Conservation (phyloP, 2,888 invertebrate genomes). For the Diarsia dahlii region DNA sequence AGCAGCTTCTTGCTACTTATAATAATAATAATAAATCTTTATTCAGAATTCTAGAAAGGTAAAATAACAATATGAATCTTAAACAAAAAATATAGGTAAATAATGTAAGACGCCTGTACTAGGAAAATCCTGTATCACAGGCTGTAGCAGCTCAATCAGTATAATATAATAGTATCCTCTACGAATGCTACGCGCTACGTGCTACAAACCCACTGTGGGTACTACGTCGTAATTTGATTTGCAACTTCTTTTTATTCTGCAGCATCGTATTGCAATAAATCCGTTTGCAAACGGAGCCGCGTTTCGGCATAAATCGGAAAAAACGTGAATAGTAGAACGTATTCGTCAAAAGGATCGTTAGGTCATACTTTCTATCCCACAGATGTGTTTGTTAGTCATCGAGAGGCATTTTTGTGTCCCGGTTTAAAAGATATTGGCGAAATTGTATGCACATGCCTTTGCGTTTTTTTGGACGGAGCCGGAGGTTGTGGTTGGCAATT, state of each 20-base stretch:
- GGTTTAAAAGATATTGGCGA: conserved; percentile 3
- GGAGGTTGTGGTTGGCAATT: not conserved
- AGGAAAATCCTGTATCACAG: too few relatives aligned
- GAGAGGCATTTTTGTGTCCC: not conserved
- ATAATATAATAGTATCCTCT: too few relatives aligned
- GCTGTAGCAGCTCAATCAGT: too few relatives aligned
- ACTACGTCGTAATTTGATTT: not conserved
- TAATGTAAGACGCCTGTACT: too few relatives aligned
- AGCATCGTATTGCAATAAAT: not conserved
- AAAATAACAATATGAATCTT: too few relatives aligned
- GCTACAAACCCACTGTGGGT: conserved; percentile 20
- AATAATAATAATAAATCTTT: too few relatives aligned
- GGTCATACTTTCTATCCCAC: not conserved
- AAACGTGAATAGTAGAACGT: not conserved
- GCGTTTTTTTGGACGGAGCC: not conserved
- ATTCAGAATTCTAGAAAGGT: too few relatives aligned
- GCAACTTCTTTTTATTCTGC: not conserved
- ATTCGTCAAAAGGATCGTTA: conserved; percentile 17
- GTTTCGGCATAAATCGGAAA: conserved; percentile 1
- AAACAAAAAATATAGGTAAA: too few relatives aligned
- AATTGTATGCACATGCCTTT: not conserved
- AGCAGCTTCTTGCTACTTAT: conserved; percentile 29
- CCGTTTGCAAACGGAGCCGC: not conserved
- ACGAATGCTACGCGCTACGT: conserved; percentile 31
- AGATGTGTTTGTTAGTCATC: not conserved